Percentiles rank a stretch among this genome's conserved stretches.
These are phyloP conservation scores for Esox lucius DNA, from an alignment of 2,797 vertebrate genomes.

Conservation along the genomic window DNA sequence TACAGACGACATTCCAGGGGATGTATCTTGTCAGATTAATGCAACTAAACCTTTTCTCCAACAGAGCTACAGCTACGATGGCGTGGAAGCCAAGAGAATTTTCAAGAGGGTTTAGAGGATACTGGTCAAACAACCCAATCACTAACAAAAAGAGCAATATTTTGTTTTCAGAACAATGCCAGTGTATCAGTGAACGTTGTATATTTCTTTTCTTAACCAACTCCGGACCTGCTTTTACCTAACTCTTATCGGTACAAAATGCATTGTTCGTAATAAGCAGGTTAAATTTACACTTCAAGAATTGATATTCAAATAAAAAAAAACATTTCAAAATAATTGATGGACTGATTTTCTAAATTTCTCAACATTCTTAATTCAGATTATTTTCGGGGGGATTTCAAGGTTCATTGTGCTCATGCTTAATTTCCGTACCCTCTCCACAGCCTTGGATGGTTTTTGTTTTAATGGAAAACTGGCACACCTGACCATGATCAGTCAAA, in stretches of 20 bases:
- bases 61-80: slow-evolving; percentile 88
- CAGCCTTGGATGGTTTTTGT: too few relatives aligned
- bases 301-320: slow-evolving; percentile 68
- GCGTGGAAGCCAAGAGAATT: slow-evolving; percentile 87
- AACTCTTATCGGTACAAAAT: slow-evolving; percentile 13
- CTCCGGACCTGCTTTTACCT: neutral
- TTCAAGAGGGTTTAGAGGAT: slow-evolving; percentile 82
- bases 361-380: neutral
- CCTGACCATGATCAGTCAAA: neutral
- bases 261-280: slow-evolving; percentile 29
- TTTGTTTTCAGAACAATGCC: slow-evolving; percentile 30
- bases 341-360: neutral
- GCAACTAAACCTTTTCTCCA: slow-evolving; percentile 34
- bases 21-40: too few relatives aligned
- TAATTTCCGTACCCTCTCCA: too few relatives aligned
- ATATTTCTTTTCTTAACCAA: neutral
- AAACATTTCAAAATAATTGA: slow-evolving; percentile 3
- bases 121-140: neutral
- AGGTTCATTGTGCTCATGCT: too few relatives aligned
- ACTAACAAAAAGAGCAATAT: neutral
- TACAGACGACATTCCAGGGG: too few relatives aligned
- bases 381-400: neutral
- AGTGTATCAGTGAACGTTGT: slow-evolving; percentile 4
- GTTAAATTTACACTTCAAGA: slow-evolving; percentile 36
- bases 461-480: too few relatives aligned